These are phyloP conservation scores for Drosophila bunnanda DNA, from an alignment of 2,888 invertebrate genomes.

Conservation along the genomic window DNA sequence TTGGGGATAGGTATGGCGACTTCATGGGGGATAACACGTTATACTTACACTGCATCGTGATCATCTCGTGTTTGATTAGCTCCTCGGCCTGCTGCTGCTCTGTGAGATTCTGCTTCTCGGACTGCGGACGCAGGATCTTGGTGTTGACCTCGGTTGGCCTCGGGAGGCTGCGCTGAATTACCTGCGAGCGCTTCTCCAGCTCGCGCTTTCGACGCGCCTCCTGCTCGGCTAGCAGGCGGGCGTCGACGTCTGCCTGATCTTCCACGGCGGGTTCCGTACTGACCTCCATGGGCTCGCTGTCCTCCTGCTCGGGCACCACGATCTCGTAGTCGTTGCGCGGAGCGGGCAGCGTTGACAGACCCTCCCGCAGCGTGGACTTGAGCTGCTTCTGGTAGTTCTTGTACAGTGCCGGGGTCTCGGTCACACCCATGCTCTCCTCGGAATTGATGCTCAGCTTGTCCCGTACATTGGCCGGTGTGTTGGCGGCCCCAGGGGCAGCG, in stretches of 20 bases:
- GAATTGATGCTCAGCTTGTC: constrained; percentile 98
- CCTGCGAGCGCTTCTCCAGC: constrained; percentile 91
- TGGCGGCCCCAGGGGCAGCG: constrained; percentile 43
- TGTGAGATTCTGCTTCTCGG: constrained; percentile 91
- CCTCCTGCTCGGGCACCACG: constrained; percentile 95
- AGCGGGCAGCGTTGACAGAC: constrained; percentile 92
- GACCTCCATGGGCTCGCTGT: constrained; percentile 84
- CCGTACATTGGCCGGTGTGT: constrained; percentile 91
- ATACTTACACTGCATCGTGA: constrained; percentile 91
- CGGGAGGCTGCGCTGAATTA: constrained; percentile 93
- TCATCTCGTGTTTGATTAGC: constrained; percentile 97
- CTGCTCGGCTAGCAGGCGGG: constrained; percentile 88
- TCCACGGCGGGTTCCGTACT: constrained; percentile 87
- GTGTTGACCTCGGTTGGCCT: constrained; percentile 94
- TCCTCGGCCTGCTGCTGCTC: constrained; percentile 98
- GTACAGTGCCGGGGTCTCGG: constrained; percentile 89
- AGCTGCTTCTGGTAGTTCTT: constrained; percentile 89
- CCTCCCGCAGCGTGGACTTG: constrained; percentile 90
- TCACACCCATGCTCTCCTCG: constrained; percentile 90
- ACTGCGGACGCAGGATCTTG: constrained; percentile 91
- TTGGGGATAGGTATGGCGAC: too few species aligned
- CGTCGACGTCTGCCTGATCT: constrained; percentile 95
- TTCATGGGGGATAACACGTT: too few species aligned
- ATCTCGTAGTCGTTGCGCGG: constrained; percentile 99
- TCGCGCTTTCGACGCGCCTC: constrained; percentile 87